Conservation (phyloP, 1,140 invertebrate species). For the Berghia stephanieae region DNA sequence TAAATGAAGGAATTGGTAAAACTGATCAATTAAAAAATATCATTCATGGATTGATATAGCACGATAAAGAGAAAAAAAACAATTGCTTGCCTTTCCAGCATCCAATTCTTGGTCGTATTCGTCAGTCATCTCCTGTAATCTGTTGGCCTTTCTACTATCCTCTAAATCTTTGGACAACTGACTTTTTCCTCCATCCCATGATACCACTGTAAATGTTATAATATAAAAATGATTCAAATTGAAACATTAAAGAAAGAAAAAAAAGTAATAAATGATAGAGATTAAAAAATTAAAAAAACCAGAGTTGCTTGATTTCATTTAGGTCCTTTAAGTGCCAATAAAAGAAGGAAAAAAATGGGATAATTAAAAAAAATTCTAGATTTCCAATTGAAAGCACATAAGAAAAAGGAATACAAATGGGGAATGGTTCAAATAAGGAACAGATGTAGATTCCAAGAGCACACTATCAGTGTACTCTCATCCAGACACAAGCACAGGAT, state of each 20-base stretch:
- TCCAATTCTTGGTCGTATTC: slow-evolving; percentile 28
- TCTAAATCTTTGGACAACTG: slow-evolving; percentile 23
- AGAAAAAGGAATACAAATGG: no score
- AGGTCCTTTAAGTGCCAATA: neutral
- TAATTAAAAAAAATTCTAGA: neutral
- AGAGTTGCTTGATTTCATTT: neutral
- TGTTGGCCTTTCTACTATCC: neutral
- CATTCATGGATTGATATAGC: no score
- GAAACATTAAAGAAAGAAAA: neutral
- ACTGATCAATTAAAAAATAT: neutral
- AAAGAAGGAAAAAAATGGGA: neutral
- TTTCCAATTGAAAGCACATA: no score
- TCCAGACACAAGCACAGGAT: no score
- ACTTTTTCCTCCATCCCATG: slow-evolving; percentile 30
- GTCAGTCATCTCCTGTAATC: slow-evolving; percentile 15
- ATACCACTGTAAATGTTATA: slow-evolving; percentile 18
- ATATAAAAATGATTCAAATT: neutral
- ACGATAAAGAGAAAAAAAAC: no score
- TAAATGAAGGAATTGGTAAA: neutral
- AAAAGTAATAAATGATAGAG: neutral
- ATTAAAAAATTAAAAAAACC: neutral
- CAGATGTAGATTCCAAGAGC: no score
- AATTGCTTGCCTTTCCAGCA: slow-evolving; percentile 27
- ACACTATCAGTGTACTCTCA: no score
- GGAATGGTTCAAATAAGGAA: no score